phyloP scores from a whole-genome alignment of 1,140 invertebrate genomes.

The Wasmannia auropunctata region DNA sequence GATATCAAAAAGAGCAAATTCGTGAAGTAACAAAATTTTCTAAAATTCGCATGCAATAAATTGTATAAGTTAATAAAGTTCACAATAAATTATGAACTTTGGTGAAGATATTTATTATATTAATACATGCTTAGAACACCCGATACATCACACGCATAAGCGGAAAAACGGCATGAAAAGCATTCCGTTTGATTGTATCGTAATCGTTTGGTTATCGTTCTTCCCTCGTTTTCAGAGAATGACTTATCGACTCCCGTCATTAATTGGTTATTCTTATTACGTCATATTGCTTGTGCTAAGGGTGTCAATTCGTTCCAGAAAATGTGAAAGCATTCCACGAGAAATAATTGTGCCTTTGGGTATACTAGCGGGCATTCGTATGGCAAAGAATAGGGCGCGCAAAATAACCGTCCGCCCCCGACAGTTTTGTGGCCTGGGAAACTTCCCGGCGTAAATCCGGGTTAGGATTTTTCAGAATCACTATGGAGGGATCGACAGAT shows the following conservation, averaged over 20 bases:
- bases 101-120: neutral
- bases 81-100: neutral
- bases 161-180: neutral
- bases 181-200: neutral
- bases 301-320: slow-evolving; percentile 37
- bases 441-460: slow-evolving; percentile 33
- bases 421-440: slow-evolving; percentile 43
- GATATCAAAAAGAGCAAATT: neutral
- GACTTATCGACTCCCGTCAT: slow-evolving; percentile 9
- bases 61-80: neutral
- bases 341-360: slow-evolving; percentile 65
- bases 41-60: neutral
- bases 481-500: neutral
- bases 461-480: slow-evolving; percentile 49
- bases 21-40: neutral
- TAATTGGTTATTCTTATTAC: slow-evolving; percentile 65
- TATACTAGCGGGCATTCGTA: slow-evolving; percentile 54
- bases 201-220: neutral
- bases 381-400: slow-evolving; percentile 46
- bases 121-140: neutral
- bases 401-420: slow-evolving; percentile 40
- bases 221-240: slow-evolving; percentile 34
- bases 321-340: slow-evolving; percentile 42
- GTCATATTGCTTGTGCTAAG: slow-evolving; percentile 42
- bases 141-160: neutral